Evolutionary conservation across 1,140 invertebrate species (phyloP).

Genomic region (Diplogasteroides magnus): DNA sequence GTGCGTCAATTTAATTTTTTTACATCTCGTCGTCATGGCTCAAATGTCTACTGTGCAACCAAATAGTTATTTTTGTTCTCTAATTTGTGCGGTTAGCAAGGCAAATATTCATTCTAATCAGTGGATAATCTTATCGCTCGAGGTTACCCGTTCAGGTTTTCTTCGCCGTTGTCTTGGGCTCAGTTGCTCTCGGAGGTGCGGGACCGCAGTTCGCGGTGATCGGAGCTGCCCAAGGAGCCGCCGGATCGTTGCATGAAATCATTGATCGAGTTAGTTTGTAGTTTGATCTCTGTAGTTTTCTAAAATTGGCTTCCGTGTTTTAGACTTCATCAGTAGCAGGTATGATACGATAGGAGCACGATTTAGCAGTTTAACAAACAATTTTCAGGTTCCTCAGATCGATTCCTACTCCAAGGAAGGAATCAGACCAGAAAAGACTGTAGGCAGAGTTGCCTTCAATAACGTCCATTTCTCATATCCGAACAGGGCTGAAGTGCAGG

Average conservation of each 20-base stretch:
- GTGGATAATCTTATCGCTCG: not conserved
- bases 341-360: too few species aligned
- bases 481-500: conserved; percentile 54
- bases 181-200: conserved; percentile 39
- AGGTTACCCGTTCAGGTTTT: conserved; percentile 30
- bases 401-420: conserved; percentile 53
- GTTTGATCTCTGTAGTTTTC: too few species aligned
- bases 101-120: not conserved
- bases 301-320: too few species aligned
- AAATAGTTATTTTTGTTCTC: conserved; percentile 1
- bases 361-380: not conserved
- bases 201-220: conserved; percentile 46
- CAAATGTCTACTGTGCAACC: conserved; percentile 30
- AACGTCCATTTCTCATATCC: too few species aligned
- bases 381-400: conserved; percentile 55
- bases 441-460: conserved; percentile 57
- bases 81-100: conserved; percentile 14
- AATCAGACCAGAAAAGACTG: conserved; percentile 37
- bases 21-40: conserved; percentile 40
- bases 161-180: conserved; percentile 47
- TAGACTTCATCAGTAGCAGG: too few species aligned
- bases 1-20: conserved; percentile 25
- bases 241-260: conserved; percentile 43
- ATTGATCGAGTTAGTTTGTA: conserved; percentile 33
- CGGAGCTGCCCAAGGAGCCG: conserved; percentile 44